Evolutionary conservation across 2,888 invertebrate species (phyloP).

Genomic region (Pherbina coryleti): DNA sequence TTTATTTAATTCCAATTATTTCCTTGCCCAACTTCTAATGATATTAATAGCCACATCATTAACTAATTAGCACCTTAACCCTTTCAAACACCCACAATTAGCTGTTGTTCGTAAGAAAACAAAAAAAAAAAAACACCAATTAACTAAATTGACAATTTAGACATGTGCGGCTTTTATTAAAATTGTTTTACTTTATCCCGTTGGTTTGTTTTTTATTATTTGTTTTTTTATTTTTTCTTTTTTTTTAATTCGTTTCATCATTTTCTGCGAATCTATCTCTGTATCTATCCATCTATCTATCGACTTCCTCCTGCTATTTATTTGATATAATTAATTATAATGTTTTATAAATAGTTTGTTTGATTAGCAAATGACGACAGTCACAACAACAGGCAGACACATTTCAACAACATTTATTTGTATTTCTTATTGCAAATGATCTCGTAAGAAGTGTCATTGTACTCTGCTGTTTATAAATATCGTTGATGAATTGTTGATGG

Average conservation of each 20-base stretch:
- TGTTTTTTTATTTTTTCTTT: too few species aligned
- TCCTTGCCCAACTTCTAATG: too few species aligned
- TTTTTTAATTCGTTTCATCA: background rate
- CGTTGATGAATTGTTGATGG: background rate
- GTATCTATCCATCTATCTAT: slow-evolving; percentile 4
- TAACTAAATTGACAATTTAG: too few species aligned
- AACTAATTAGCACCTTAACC: too few species aligned
- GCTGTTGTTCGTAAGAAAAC: too few species aligned
- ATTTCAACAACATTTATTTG: slow-evolving; percentile 2
- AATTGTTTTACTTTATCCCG: too few species aligned
- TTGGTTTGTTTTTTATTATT: too few species aligned
- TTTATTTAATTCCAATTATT: too few species aligned
- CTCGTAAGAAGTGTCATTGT: background rate
- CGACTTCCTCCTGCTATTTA: slow-evolving; percentile 8
- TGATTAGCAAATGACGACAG: slow-evolving; percentile 2
- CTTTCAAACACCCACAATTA: too few species aligned
- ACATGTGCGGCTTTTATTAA: too few species aligned
- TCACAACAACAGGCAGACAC: background rate
- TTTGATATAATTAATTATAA: slow-evolving; percentile 7
- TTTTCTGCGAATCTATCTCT: background rate
- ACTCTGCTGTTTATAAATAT: slow-evolving; percentile 13
- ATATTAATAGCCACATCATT: too few species aligned
- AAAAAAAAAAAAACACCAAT: too few species aligned
- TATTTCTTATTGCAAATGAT: background rate
- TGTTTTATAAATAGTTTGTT: slow-evolving; percentile 4